Percentiles rank a stretch among this genome's conserved stretches.
These are phyloP conservation scores for Caenorhabditis inopinata DNA, from an alignment of 1,140 invertebrate genomes.

Conservation along the genomic window DNA sequence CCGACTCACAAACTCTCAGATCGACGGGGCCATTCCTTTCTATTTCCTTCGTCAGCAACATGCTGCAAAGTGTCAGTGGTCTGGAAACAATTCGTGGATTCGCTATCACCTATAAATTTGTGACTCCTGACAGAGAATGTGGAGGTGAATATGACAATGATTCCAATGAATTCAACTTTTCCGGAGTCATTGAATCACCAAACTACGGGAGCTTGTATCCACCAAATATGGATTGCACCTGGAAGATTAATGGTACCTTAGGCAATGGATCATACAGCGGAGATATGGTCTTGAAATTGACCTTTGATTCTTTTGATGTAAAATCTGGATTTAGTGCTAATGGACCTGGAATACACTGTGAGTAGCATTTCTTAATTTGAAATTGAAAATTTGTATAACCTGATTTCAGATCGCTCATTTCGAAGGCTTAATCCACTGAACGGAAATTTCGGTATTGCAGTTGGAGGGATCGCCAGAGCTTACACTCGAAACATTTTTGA, in stretches of 20 bases:
- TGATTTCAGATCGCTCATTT: conserved; percentile 6
- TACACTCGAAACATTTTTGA: not conserved
- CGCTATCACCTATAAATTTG: conserved; percentile 65
- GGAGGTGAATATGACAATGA: conserved; percentile 49
- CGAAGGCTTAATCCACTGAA: not conserved
- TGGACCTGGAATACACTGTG: not conserved
- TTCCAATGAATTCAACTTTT: conserved; percentile 3
- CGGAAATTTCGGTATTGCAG: not conserved
- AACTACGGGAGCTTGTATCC: conserved; percentile 62
- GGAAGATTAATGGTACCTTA: conserved; percentile 65
- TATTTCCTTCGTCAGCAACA: conserved; percentile 20
- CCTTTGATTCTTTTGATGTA: conserved; percentile 56
- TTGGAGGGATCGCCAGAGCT: not conserved
- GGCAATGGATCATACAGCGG: not conserved
- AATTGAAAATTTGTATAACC: not conserved
- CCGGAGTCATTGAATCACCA: conserved; percentile 57
- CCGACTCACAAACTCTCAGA: not conserved
- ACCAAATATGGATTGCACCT: conserved; percentile 66
- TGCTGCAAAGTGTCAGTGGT: conserved; percentile 56
- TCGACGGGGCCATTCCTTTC: conserved; percentile 38
- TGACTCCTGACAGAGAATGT: conserved; percentile 62
- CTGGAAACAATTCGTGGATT: conserved; percentile 62
- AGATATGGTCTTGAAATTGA: conserved; percentile 25
- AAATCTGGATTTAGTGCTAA: conserved; percentile 31
- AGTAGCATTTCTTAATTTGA: not conserved